Base-by-base conservation (phyloP, 2,113 vertebrate species). In the Poicephalus meyeri region DNA sequence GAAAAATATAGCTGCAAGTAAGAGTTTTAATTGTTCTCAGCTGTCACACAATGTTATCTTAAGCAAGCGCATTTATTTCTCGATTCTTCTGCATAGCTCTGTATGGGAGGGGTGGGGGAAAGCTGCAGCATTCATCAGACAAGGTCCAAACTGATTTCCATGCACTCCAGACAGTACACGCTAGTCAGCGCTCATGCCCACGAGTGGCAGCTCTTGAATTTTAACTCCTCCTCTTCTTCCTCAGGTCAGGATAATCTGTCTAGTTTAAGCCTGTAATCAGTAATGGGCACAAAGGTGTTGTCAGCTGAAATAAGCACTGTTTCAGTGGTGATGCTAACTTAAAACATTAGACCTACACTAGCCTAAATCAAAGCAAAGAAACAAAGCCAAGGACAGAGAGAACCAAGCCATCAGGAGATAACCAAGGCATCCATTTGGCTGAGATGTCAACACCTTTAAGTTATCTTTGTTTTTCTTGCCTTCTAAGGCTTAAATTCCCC, bases 1-100 rank as follows among this genome's bases (percentile, higher is more conserved):
- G 74, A 66, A 88, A 86, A 68, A 79, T 39, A 70, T 1, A 91
- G 69, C 71, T 88, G 37, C 47, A 58, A 74, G 76, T 80, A 86
- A 92, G 92, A 68, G 80, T 81, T 95, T 81, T 94, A 96, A 95
- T 94, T 96, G 91, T 92, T 95, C 92, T 84, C 86, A 93, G 83
- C 66, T 92, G 77, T 83, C 84, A 91, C 86, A 79, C 47, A 60
- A 96, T 85, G 81, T 82, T 96, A 95, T 95, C 95, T 93, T 91
- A 93, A 94, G 80, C 0, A 6, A 96, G 91, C 0, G 61, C 61
- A 76, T 80, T 92, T 91, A 84, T 79, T 96, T 93, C 86, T 86
- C 6, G 1, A 90, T 91, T 96, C 76, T 90, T 79, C 33, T 85
- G 20, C 14, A 73, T 24, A 72, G 65, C 17, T 91, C 70, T 86